phyloP scores from a whole-genome alignment of 1,140 invertebrate genomes.

The Dreissena rostriformis region DNA sequence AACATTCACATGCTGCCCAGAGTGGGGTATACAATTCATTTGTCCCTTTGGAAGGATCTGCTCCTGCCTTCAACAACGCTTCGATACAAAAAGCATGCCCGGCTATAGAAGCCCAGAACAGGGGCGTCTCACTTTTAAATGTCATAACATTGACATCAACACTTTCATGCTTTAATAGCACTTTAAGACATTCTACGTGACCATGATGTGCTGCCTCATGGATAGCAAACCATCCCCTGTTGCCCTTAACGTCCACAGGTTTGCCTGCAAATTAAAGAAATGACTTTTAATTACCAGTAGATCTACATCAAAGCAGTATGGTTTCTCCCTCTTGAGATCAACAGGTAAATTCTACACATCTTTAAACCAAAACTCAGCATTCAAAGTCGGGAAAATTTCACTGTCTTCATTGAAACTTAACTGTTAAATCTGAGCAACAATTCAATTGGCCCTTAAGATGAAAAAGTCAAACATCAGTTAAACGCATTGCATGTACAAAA shows the following conservation, averaged over 20 bases:
- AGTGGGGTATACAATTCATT: conserved; percentile 72
- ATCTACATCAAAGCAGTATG: too few relatives aligned
- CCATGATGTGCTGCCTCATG: conserved; percentile 79
- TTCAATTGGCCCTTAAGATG: too few relatives aligned
- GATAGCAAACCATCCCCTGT: conserved; percentile 81
- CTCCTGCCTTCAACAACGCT: conserved; percentile 72
- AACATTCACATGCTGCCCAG: conserved; percentile 63
- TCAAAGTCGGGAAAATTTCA: too few relatives aligned
- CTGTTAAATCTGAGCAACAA: too few relatives aligned
- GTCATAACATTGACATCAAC: conserved; percentile 78
- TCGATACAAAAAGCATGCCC: conserved; percentile 70
- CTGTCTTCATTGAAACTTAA: too few relatives aligned
- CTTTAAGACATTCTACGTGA: conserved; percentile 74
- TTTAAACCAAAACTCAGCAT: too few relatives aligned
- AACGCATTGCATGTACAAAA: too few relatives aligned
- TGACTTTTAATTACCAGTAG: neutral
- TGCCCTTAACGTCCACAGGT: conserved; percentile 80
- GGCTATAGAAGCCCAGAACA: conserved; percentile 75
- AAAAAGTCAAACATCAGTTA: too few relatives aligned
- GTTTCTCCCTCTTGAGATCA: too few relatives aligned
- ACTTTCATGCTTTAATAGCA: conserved; percentile 66
- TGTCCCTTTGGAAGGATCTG: conserved; percentile 74
- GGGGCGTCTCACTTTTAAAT: conserved; percentile 78
- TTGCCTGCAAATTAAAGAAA: conserved; percentile 63
- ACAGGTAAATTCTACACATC: too few relatives aligned